Base-by-base conservation (phyloP, 2,113 vertebrate genomes). In the Haplochromis vanheusdeni region DNA sequence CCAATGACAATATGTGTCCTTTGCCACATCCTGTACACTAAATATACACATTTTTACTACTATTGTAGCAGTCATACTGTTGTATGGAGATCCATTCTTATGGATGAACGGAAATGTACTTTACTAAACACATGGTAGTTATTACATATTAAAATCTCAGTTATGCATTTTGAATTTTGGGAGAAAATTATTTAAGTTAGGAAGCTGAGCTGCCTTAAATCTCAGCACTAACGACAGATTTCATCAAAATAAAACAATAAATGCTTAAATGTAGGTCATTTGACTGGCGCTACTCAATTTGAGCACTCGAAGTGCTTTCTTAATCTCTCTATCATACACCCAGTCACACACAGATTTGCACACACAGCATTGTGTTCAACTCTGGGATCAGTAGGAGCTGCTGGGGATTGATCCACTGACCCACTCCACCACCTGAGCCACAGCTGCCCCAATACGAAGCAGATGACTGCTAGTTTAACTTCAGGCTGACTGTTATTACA, bases 61-160 rank as follows among this genome's bases (percentile, higher is more conserved):
- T 16, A 49, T 26, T 54, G 40, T 40, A 45, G 31, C 21, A 45
- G 35, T 8, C 33, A 37, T 33, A 62, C 17, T 62, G 19, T 77
- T n/a, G 55, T 0, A 14, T 26, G 7, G 6, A 31, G 42, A 17
- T 31, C 23, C 23, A 51, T 49, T 49, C 70, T 49, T n/a, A 49
- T 19, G 31, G 26, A 77, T 2, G 42, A 6, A n/a, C 1, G 0
- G 26, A 13, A 1, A 49, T 49, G 42, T 77, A 19, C 16, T 49
- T 28, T 47, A 47, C 40, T 28, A 19, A 75, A 17, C 3, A 28
- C 21, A 28, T 47, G 23, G 40, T 21, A 75, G 9, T 47, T 73
- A 47, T 47, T 75, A 16, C 40, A 17, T 75, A 75, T 28, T 28
- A 17, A 47, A 77, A 49, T 49, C 70, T 49, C 8, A 45, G 1